A percentile compares a stretch with the other conserved stretches of the same genome.
Conservation (phyloP, 2,888 invertebrate species). For the Nymphalis c-album region DNA sequence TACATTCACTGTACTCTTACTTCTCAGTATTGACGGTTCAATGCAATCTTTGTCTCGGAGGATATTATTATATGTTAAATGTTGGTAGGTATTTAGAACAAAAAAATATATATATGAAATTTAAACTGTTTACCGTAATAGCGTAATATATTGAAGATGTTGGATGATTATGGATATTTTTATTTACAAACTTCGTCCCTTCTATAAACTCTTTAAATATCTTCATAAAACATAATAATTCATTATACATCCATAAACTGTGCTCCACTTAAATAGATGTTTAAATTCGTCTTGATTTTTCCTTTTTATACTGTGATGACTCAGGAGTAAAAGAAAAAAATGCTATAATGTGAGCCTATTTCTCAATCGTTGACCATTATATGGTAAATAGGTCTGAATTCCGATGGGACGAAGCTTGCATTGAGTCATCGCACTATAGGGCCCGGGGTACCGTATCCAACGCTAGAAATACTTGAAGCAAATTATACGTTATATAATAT, state of each 20-base stretch:
- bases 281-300: constrained; percentile 52
- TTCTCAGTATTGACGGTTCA: constrained; percentile 75
- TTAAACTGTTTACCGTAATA: constrained; percentile 71
- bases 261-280: constrained; percentile 53
- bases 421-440: constrained; percentile 81
- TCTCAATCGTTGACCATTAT: constrained; percentile 19
- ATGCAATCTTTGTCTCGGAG: constrained; percentile 79
- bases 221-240: constrained; percentile 55
- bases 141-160: constrained; percentile 78
- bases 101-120: constrained; percentile 44
- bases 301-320: constrained; percentile 77
- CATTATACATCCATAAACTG: constrained; percentile 65
- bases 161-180: constrained; percentile 73
- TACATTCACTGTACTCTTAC: constrained; percentile 66
- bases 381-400: constrained; percentile 44
- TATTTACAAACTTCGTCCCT: constrained; percentile 66
- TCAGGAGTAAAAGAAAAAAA: constrained; percentile 63
- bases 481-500: constrained; percentile 13
- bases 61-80: constrained; percentile 57
- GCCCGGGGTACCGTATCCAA: constrained; percentile 58
- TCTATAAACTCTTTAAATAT: constrained; percentile 49
- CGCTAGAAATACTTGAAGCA: constrained; percentile 40
- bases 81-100: constrained; percentile 59
- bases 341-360: constrained; percentile 45
- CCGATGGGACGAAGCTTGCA: constrained; percentile 79